Base-by-base conservation (phyloP, 1,140 invertebrate species). In the Epicauta chinensis region DNA sequence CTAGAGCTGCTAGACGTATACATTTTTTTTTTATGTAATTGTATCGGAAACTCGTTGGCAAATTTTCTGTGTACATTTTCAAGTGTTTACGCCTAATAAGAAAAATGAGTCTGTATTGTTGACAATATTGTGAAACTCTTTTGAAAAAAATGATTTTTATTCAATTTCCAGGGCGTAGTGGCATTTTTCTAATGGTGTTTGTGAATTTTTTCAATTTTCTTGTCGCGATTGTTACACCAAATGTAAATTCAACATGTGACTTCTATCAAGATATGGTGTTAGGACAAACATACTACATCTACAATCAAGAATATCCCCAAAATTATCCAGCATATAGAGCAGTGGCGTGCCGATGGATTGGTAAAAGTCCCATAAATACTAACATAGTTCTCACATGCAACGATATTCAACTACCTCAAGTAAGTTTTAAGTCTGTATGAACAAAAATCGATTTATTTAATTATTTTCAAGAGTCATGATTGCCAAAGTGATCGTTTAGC, bases 331-430 rank as follows among this genome's bases (percentile, higher is more conserved):
- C n/a, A n/a, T n/a, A n/a, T n/a, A n/a, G 58, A 2, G 63, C 68
- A 2, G 56, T 64, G 0, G 57, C 62, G 16, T 83, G 80, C 49
- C 59, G 71, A 9, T 82, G 78, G 79, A 63, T 67, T 2, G 71
- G 67, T 0, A 60, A 15, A 5, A 77, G 77, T 49, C 72, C 72
- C 2, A 2, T 38, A 0, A 68, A 71, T 3, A 75, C 75, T 34
- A 68, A 71, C 10, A 62, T 68, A 35, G 47, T 65, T 5, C 15
- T 68, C 11, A 58, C 44, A 2, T 68, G 66, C 44, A 56, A 65
- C 1, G 55, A 64, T 1, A 65, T 81, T 9, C 30, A 64, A 5
- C 34, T 81, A 29, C 78, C 79, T 5, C 23, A 68, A 53, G 78
- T 81, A 69, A 72, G 63, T 62, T 53, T 31, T 9, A 7, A 36